Evolutionary conservation across 2,113 vertebrate species (phyloP).

Genomic region (Hippocampus barbouri): DNA sequence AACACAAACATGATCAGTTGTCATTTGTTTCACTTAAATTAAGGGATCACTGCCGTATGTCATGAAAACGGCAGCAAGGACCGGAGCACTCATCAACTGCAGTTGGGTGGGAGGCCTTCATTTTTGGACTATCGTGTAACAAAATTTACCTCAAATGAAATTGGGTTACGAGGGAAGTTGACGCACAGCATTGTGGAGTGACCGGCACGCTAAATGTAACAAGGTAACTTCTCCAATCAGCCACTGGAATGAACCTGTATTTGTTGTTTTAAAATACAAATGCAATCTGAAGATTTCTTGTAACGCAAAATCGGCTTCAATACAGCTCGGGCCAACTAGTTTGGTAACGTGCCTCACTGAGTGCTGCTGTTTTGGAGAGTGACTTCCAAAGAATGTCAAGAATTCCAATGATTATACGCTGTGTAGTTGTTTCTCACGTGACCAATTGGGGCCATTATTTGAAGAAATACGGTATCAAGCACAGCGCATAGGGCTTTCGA

Average conservation of each 20-base stretch:
- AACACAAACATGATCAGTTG: background rate
- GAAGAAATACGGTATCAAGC: background rate
- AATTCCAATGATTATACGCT: background rate
- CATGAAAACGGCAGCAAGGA: background rate
- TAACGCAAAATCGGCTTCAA: background rate
- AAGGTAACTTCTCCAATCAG: background rate
- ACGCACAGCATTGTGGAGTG: background rate
- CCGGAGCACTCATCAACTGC: background rate
- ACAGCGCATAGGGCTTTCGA: background rate
- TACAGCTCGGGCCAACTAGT: background rate
- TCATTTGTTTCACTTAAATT: background rate
- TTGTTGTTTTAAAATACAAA: background rate
- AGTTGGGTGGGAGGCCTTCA: too few species aligned
- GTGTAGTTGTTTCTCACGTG: constrained; percentile 4
- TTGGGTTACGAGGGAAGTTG: background rate
- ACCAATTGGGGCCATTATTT: background rate
- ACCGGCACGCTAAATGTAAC: background rate
- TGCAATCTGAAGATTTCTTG: background rate
- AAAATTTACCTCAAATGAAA: background rate
- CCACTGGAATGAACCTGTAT: background rate
- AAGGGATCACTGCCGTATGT: background rate
- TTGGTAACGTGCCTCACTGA: background rate
- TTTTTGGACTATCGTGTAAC: background rate
- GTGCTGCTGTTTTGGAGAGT: background rate
- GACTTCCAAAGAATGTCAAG: background rate